phyloP scores from a whole-genome alignment of 1,140 invertebrate species.

The Belonocnema kinseyi region DNA sequence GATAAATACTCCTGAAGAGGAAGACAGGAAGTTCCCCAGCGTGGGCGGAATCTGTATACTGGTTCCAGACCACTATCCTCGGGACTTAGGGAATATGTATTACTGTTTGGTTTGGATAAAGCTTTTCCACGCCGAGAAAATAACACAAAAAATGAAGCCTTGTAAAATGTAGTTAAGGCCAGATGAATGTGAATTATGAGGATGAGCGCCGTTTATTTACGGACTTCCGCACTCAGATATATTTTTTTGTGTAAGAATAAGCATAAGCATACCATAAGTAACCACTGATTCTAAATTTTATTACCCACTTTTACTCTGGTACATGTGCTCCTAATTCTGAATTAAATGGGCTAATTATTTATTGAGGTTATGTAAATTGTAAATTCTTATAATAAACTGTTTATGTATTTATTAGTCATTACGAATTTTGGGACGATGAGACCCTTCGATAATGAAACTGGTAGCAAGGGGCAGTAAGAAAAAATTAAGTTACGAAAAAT shows the following conservation, averaged over 20 bases:
- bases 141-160: background rate
- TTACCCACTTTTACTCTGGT: too few relatives aligned
- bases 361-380: too few relatives aligned
- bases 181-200: slow-evolving; percentile 15
- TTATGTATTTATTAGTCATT: too few relatives aligned
- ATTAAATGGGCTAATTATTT: too few relatives aligned
- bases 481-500: too few relatives aligned
- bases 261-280: background rate
- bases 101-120: slow-evolving; percentile 24
- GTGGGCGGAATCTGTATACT: slow-evolving; percentile 56
- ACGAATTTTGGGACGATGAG: too few relatives aligned
- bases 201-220: slow-evolving; percentile 5
- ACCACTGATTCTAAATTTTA: background rate
- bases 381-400: too few relatives aligned
- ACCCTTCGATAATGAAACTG: too few relatives aligned
- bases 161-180: slow-evolving; percentile 13
- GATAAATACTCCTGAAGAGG: slow-evolving; percentile 60
- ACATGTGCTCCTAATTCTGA: too few relatives aligned
- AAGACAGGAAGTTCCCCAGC: slow-evolving; percentile 63
- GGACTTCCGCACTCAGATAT: background rate
- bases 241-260: background rate
- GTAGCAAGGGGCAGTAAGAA: too few relatives aligned
- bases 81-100: slow-evolving; percentile 36
- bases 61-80: slow-evolving; percentile 6
- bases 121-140: slow-evolving; percentile 23